A percentile compares a stretch with the other conserved stretches of the same genome.
phyloP scores from a whole-genome alignment of 2,888 invertebrate species.

The Nudaria mundana region DNA sequence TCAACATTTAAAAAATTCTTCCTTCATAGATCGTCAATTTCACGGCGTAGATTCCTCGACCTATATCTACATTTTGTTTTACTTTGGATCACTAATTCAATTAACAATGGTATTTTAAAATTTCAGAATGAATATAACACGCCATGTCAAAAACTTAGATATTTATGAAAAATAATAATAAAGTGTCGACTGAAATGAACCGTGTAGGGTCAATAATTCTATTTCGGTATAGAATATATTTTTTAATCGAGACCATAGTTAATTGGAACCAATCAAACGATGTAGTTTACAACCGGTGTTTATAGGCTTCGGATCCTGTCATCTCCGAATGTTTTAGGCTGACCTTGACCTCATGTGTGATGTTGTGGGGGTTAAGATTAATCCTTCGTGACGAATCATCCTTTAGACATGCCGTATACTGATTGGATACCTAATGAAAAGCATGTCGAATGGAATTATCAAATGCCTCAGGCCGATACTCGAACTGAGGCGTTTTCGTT shows the following conservation, averaged over 20 bases:
- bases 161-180: constrained; percentile 35
- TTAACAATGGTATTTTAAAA: constrained; percentile 27
- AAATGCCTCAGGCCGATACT: constrained; percentile 39
- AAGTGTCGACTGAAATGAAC: constrained; percentile 52
- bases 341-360: constrained; percentile 56
- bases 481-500: constrained; percentile 8
- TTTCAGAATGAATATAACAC: constrained; percentile 27
- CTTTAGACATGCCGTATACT: constrained; percentile 57
- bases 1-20: background rate
- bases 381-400: constrained; percentile 70
- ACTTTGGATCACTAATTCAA: constrained; percentile 26
- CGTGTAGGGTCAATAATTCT: constrained; percentile 48
- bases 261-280: constrained; percentile 77
- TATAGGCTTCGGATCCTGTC: constrained; percentile 46
- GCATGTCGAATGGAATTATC: constrained; percentile 43
- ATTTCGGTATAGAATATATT: constrained; percentile 46
- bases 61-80: too few relatives aligned
- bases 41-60: constrained; percentile 7
- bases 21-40: constrained; percentile 1
- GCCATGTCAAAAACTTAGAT: constrained; percentile 37
- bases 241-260: constrained; percentile 65
- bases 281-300: constrained; percentile 66
- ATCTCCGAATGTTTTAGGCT: constrained; percentile 31
- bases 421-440: constrained; percentile 65
- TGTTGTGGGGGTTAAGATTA: constrained; percentile 41